phyloP scores from a whole-genome alignment of 2,888 invertebrate genomes.

The Holacanthella duospinosa region DNA sequence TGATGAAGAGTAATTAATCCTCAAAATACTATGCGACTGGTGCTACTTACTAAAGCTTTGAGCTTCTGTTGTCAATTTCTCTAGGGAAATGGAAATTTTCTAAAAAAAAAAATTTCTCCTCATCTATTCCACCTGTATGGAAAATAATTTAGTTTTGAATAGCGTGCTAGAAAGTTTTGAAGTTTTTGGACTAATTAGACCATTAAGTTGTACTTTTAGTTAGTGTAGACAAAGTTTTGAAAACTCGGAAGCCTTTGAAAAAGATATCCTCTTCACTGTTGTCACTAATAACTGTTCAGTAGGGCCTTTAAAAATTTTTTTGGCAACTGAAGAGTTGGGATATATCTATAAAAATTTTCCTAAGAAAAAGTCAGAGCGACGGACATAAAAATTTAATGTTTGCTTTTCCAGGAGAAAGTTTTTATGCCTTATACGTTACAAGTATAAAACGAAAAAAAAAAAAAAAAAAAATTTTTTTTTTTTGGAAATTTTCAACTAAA shows the following conservation, averaged over 20 bases:
- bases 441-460: neutral
- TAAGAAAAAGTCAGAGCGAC: neutral
- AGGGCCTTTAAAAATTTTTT: neutral
- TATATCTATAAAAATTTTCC: too few species aligned
- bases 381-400: slow-evolving; percentile 5
- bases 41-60: too few species aligned
- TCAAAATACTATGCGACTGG: too few species aligned
- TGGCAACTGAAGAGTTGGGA: neutral
- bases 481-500: neutral
- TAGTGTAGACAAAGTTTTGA: neutral
- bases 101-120: too few species aligned
- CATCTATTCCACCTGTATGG: neutral
- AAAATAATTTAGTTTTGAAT: neutral
- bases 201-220: neutral
- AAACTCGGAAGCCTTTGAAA: neutral
- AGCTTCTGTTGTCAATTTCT: too few species aligned
- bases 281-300: neutral
- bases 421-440: neutral
- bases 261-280: neutral
- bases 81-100: too few species aligned
- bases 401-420: slow-evolving; percentile 5
- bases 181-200: neutral
- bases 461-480: neutral
- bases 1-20: too few species aligned
- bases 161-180: neutral